phyloP scores from a whole-genome alignment of 1,140 invertebrate species.

The Drosophila funebris region DNA sequence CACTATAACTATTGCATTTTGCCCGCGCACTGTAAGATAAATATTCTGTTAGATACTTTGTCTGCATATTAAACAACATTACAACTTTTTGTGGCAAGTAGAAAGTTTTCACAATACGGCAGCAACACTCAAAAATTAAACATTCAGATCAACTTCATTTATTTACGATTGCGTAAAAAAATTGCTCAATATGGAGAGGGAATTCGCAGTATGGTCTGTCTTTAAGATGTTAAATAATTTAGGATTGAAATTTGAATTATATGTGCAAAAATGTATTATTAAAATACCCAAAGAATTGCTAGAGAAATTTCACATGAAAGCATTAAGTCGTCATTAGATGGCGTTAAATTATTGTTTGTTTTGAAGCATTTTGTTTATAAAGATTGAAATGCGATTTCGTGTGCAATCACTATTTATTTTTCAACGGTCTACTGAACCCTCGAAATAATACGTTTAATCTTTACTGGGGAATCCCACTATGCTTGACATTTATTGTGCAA shows the following conservation, averaged over 20 bases:
- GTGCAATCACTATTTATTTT: not conserved
- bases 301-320: not conserved
- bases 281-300: not conserved
- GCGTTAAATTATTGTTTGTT: slow-evolving; percentile 4
- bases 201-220: too few species aligned
- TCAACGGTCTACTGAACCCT: not conserved
- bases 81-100: not conserved
- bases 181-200: too few species aligned
- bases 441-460: not conserved
- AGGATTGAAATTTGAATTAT: not conserved
- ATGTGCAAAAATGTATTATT: not conserved
- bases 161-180: too few species aligned
- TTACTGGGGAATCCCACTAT: not conserved
- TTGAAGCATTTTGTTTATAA: slow-evolving; percentile 4
- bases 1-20: slow-evolving; percentile 54
- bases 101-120: not conserved
- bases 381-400: not conserved
- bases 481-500: not conserved
- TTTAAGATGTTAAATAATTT: too few species aligned
- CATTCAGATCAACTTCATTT: too few species aligned
- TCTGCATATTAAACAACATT: not conserved
- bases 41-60: not conserved
- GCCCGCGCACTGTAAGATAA: slow-evolving; percentile 37
- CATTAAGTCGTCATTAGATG: slow-evolving; percentile 3
- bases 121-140: not conserved